phyloP scores from a whole-genome alignment of 2,113 vertebrate species.

The Neodon shergylaensis region DNA sequence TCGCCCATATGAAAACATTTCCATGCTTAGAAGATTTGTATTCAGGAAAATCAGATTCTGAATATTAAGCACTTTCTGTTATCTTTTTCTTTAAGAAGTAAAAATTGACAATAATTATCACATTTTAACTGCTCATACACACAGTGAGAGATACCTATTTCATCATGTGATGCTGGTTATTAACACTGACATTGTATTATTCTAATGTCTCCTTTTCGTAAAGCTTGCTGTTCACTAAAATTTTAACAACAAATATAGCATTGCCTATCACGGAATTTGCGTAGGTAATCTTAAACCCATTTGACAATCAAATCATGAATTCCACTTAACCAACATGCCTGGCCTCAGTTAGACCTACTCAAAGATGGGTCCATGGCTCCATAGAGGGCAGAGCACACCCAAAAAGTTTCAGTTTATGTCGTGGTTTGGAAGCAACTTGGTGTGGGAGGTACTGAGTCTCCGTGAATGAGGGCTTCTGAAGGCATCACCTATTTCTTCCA shows the following conservation, averaged over 20 bases:
- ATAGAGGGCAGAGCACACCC: background rate
- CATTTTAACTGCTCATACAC: background rate
- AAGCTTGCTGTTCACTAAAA: background rate
- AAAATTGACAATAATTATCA: background rate
- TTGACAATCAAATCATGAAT: conserved; percentile 10
- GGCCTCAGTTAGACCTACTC: background rate
- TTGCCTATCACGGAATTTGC: background rate
- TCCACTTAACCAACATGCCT: background rate
- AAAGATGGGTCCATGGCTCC: background rate
- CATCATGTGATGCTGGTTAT: background rate
- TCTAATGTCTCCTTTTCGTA: background rate
- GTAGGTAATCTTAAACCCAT: background rate
- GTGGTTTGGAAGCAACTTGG: background rate
- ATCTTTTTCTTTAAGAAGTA: background rate
- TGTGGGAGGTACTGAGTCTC: background rate
- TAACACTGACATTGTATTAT: background rate
- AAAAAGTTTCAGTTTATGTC: background rate
- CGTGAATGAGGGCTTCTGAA: background rate
- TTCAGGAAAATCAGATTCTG: conserved; percentile 51
- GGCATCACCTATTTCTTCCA: background rate
- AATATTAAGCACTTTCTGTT: background rate
- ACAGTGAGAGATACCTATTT: background rate
- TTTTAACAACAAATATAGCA: background rate
- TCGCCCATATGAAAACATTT: background rate
- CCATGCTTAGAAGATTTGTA: background rate